These are phyloP conservation scores for Tarsius wallacei DNA, from an alignment of 2,797 vertebrate species.

Conservation along the genomic window DNA sequence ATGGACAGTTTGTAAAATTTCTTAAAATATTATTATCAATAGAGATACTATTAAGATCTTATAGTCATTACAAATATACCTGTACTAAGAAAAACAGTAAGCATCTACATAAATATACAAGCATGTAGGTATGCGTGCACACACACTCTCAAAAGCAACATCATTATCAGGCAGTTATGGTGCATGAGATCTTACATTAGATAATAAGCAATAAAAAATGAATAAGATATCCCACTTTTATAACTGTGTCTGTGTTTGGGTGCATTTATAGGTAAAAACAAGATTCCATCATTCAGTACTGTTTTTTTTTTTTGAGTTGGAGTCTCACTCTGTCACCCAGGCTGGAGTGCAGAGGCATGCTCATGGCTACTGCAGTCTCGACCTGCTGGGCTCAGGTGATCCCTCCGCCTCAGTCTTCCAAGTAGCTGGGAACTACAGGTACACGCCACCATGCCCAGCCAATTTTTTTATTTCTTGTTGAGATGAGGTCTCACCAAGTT, in stretches of 20 bases:
- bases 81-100: constrained; percentile 15
- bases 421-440: no score
- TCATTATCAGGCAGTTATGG: neutral
- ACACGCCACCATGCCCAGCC: no score
- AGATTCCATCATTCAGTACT: neutral
- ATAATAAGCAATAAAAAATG: constrained; percentile 12
- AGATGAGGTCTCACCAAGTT: no score
- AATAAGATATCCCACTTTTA: neutral
- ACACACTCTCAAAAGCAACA: neutral
- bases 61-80: neutral
- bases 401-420: no score
- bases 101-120: neutral
- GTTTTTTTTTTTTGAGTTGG: neutral
- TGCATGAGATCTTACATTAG: neutral
- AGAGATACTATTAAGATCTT: neutral
- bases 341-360: no score
- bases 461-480: no score
- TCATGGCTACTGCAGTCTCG: no score
- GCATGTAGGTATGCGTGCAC: neutral
- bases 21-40: neutral
- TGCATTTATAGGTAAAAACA: neutral
- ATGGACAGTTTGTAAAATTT: neutral
- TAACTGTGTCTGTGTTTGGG: neutral
- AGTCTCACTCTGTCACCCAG: no score
- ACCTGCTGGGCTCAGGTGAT: no score